Conservation (phyloP, 2,113 vertebrate genomes). For the Polyodon spathula region DNA sequence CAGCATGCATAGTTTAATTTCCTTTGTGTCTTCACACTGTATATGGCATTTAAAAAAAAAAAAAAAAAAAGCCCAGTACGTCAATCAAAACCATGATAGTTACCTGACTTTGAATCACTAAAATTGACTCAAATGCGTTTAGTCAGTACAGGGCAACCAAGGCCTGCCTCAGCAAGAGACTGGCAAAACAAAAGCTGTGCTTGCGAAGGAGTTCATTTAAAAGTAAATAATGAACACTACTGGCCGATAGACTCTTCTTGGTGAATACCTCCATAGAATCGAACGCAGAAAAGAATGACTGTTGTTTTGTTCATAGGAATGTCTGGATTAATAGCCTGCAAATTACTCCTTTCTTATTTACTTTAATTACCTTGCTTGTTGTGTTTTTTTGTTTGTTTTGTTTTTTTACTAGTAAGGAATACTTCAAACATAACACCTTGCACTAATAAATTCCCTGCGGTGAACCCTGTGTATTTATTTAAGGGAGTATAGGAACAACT, state of each 20-base stretch:
- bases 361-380: not conserved
- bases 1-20: slow-evolving; percentile 42
- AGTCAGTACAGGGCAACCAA: slow-evolving; percentile 23
- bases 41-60: slow-evolving; percentile 64
- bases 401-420: not conserved
- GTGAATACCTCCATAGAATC: slow-evolving; percentile 1
- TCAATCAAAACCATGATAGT: slow-evolving; percentile 17
- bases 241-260: not conserved
- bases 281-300: too few species aligned
- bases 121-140: too few species aligned
- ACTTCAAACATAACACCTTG: slow-evolving; percentile 18
- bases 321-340: not conserved
- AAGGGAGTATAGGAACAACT: slow-evolving; percentile 26
- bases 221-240: slow-evolving; percentile 16
- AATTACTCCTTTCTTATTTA: not conserved
- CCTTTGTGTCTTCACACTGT: slow-evolving; percentile 51
- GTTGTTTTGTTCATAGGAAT: not conserved
- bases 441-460: slow-evolving; percentile 32
- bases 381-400: too few species aligned
- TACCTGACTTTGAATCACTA: slow-evolving; percentile 20
- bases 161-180: slow-evolving; percentile 24
- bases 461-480: not conserved
- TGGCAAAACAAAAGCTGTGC: slow-evolving; percentile 25
- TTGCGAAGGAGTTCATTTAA: slow-evolving; percentile 36
- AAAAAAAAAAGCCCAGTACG: too few species aligned